Conservation (phyloP, 2,797 vertebrate genomes). For the Acrocephalus scirpaceus region DNA sequence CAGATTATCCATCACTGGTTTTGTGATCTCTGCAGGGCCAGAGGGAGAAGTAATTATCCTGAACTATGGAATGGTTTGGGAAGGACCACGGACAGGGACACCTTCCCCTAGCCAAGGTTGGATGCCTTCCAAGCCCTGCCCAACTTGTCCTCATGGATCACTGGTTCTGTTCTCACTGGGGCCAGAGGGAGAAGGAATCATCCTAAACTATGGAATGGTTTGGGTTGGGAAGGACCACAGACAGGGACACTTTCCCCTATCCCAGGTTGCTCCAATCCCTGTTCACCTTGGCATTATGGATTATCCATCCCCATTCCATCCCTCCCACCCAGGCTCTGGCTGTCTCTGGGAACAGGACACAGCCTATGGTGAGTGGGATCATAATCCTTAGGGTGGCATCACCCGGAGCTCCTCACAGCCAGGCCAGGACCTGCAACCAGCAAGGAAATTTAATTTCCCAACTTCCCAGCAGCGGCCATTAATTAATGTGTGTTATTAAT, state of each 20-base stretch:
- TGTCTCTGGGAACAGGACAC: not conserved
- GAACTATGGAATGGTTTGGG: too few species aligned
- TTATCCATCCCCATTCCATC: not conserved
- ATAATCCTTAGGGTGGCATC: not conserved
- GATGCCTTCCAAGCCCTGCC: not conserved
- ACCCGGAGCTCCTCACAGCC: not conserved
- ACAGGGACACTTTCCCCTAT: not conserved
- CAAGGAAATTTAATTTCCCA: not conserved
- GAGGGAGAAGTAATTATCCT: too few species aligned
- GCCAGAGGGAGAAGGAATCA: not conserved
- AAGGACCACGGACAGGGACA: too few species aligned
- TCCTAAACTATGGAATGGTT: not conserved
- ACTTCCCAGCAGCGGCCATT: not conserved
- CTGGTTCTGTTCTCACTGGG: not conserved
- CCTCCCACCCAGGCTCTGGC: fast-evolving
- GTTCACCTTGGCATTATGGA: fast-evolving
- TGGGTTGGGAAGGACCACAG: not conserved
- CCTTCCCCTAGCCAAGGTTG: too few species aligned
- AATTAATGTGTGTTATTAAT: not conserved
- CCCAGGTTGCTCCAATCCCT: not conserved
- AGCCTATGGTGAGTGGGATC: fast-evolving
- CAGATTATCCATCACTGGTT: too few species aligned
- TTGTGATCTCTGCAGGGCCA: too few species aligned
- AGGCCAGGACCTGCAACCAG: not conserved
- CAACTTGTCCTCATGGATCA: too few species aligned